Percentiles rank a stretch among this genome's conserved stretches.
These are phyloP conservation scores for Arbacia lixula DNA, from an alignment of 53 echinoderm and acorn worm species.

Conservation along the genomic window DNA sequence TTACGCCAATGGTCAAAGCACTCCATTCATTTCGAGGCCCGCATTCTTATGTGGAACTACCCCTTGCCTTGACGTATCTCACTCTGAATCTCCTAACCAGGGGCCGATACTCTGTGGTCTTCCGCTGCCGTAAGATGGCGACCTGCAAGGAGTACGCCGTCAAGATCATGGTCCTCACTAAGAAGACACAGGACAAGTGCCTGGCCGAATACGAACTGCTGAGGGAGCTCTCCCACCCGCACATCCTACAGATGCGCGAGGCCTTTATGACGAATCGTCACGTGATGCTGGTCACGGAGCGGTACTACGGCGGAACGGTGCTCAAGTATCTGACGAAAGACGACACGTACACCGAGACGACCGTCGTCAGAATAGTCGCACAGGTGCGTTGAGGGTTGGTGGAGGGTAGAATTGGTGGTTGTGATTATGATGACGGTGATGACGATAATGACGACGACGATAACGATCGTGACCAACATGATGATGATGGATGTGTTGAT, in stretches of 20 bases:
- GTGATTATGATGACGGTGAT: no score
- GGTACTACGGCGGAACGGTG: conserved; percentile 86
- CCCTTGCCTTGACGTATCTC: no score
- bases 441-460: no score
- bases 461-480: no score
- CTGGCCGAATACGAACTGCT: conserved; percentile 80
- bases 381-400: no score
- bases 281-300: conserved; percentile 80
- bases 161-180: conserved; percentile 70
- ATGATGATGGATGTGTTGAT: no score
- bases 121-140: conserved; percentile 75
- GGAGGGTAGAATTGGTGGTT: no score
- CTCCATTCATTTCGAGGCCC: no score
- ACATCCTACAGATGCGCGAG: conserved; percentile 84
- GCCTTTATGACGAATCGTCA: conserved; percentile 83
- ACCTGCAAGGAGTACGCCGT: conserved; percentile 88
- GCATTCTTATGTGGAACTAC: not conserved
- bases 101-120: conserved; percentile 85
- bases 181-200: conserved; percentile 56
- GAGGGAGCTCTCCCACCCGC: conserved; percentile 78
- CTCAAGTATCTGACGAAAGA: conserved; percentile 80
- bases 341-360: conserved; percentile 80
- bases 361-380: conserved; percentile 63
- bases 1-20: no score
- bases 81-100: no score